phyloP scores from a whole-genome alignment of 1,140 invertebrate species.

The Drosophila lacertosa region DNA sequence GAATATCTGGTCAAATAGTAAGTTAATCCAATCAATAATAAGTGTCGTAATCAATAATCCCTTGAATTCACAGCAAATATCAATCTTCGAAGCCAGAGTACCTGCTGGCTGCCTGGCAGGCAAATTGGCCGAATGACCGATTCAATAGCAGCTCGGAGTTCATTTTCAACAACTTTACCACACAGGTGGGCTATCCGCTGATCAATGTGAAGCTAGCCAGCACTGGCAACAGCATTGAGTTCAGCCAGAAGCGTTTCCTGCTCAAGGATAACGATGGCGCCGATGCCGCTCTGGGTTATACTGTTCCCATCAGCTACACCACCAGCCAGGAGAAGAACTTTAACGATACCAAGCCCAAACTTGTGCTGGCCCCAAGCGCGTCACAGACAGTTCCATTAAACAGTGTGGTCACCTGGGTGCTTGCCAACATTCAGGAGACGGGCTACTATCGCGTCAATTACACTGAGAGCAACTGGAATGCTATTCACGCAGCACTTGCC shows the following conservation, averaged over 20 bases:
- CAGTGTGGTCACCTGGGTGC: conserved; percentile 85
- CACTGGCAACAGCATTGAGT: conserved; percentile 30
- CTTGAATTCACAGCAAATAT: conserved; percentile 63
- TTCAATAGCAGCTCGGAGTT: conserved; percentile 40
- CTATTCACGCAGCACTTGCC: conserved; percentile 85
- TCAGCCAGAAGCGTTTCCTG: conserved; percentile 85
- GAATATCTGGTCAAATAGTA: conserved; percentile 85
- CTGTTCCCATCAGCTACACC: conserved; percentile 87
- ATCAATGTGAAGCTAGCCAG: conserved; percentile 84
- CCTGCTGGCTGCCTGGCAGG: conserved; percentile 87
- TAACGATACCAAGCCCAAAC: conserved; percentile 84
- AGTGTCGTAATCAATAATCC: not conserved
- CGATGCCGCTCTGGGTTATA: conserved; percentile 84
- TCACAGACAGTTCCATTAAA: not conserved
- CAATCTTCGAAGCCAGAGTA: conserved; percentile 85
- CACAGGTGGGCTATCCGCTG: conserved; percentile 90
- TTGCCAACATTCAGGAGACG: conserved; percentile 89
- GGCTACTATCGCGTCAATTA: conserved; percentile 94
- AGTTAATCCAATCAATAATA: conserved; percentile 14
- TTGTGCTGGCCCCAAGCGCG: conserved; percentile 71
- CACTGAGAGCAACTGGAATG: conserved; percentile 88
- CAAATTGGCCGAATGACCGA: conserved; percentile 65
- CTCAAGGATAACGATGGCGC: conserved; percentile 79
- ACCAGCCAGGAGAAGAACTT: conserved; percentile 85
- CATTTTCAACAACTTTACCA: conserved; percentile 90